A percentile compares a stretch with the other conserved stretches of the same genome.
These are phyloP conservation scores for Synanthedon tipuliformis DNA, from an alignment of 2,888 invertebrate species.

Conservation along the genomic window DNA sequence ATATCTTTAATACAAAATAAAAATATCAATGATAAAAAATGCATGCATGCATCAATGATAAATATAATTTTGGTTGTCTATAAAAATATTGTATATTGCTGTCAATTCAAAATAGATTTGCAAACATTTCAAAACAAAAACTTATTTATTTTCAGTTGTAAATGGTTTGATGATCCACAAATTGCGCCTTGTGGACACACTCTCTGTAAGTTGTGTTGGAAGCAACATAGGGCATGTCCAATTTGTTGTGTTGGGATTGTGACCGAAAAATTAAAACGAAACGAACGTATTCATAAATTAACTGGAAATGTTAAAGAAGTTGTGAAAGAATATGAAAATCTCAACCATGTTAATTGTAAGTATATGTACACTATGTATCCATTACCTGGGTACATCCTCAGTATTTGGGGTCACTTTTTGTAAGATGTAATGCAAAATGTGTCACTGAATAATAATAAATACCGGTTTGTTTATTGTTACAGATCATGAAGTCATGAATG, in stretches of 20 bases:
- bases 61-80: too few relatives aligned
- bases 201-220: constrained; percentile 49
- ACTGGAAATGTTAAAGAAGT: constrained; percentile 33
- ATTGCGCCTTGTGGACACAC: constrained; percentile 50
- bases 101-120: too few relatives aligned
- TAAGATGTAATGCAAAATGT: background rate
- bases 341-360: constrained; percentile 46
- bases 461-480: background rate
- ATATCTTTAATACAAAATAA: too few relatives aligned
- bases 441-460: background rate
- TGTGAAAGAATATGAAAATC: constrained; percentile 33
- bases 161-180: constrained; percentile 39
- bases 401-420: too few relatives aligned
- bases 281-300: constrained; percentile 29
- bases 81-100: too few relatives aligned
- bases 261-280: constrained; percentile 28
- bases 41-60: too few relatives aligned
- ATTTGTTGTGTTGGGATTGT: constrained; percentile 29
- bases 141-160: constrained; percentile 29
- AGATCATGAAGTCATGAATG: background rate
- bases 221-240: constrained; percentile 31
- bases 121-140: background rate
- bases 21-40: too few relatives aligned
- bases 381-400: too few relatives aligned
- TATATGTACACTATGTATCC: constrained; percentile 1